Base-by-base conservation (phyloP, 2,888 invertebrate species). In the Griposia aprilina region DNA sequence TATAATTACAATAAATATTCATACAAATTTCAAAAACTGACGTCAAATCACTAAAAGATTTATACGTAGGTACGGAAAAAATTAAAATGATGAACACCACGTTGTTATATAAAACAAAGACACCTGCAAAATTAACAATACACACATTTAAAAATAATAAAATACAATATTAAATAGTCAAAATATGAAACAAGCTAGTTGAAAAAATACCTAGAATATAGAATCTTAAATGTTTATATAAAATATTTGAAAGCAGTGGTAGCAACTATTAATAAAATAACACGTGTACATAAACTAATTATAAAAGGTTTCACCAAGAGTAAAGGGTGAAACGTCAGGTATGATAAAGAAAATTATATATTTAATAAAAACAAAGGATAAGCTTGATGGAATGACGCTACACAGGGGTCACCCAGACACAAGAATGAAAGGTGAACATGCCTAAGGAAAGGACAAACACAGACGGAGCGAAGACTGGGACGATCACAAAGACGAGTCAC, bases 371-470 rank as follows among this genome's bases (percentile, higher is more conserved):
- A 85, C 71, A 86, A 81, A 86, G 78, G 82, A 79, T 76, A 91
- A 92, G 91, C 91, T 84, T 83, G 60, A 89, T 88, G 87, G 75
- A 88, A 87, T 90, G 83, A 76, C 84, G 86, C 91, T 89, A 88
- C 78, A 84, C 68, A 92, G 90, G 91, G 92, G 89, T 92, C 91
- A 92, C 93, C 92, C 91, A 93, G 88, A 86, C 78, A 81, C 73
- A 88, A 85, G 70, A 83, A 90, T 88, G 84, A 82, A 86, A 87
- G 59, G 62, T 86, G 83, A 78, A 90, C 95, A 95, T 95, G 95
- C 96, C 93, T 91, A 89, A 88, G 91, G 90, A 92, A 74, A 83
- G 90, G 90, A 90, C 82, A 91, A 81, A 91, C 89, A 92, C 83
- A 92, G 88, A 93, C 93, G 91, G 89, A 88, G 87, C 76, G 87